Evolutionary conservation across 30 jellyfish, hydroid and myxozoan species (phyloP).

Genomic region (Cassiopea andromeda): DNA sequence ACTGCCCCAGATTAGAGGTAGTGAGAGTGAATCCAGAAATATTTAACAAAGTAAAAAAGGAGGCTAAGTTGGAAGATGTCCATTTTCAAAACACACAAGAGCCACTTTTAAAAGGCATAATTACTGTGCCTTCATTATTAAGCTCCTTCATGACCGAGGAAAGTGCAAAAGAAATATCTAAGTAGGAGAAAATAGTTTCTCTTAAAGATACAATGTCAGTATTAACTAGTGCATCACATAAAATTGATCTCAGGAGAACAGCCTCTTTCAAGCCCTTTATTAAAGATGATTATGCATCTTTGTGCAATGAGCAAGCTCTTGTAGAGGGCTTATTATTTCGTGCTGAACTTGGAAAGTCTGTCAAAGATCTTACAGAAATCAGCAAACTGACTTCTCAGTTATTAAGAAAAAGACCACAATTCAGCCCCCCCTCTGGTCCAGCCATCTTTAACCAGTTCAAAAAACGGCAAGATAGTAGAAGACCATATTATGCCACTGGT

Average conservation of each 20-base stretch:
- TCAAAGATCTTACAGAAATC: not conserved
- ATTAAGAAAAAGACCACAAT: not conserved
- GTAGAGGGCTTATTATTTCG: constrained; percentile 11
- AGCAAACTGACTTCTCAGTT: not conserved
- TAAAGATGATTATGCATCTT: not conserved
- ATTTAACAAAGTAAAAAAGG: constrained; percentile 7
- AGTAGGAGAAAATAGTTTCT: constrained; percentile 2
- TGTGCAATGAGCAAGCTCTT: constrained; percentile 6
- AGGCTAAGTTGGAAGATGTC: constrained; percentile 6
- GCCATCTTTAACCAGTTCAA: not conserved
- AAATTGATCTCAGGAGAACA: not conserved
- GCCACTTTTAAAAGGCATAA: not conserved
- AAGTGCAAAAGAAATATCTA: not conserved
- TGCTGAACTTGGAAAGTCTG: constrained; percentile 5
- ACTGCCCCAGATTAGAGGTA: constrained; percentile 13
- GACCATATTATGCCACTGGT: not conserved
- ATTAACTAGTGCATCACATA: too few species aligned
- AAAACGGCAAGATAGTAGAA: not conserved
- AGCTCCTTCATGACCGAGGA: constrained; percentile 7
- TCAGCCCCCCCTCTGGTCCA: not conserved
- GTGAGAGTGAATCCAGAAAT: not conserved
- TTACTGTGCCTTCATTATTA: not conserved
- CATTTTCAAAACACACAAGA: not conserved
- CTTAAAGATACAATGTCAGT: not conserved
- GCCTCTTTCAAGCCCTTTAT: not conserved